Percentiles rank a stretch among this genome's conserved stretches.
Conservation (phyloP, 2,113 vertebrate genomes). For the Chinchilla lanigera region DNA sequence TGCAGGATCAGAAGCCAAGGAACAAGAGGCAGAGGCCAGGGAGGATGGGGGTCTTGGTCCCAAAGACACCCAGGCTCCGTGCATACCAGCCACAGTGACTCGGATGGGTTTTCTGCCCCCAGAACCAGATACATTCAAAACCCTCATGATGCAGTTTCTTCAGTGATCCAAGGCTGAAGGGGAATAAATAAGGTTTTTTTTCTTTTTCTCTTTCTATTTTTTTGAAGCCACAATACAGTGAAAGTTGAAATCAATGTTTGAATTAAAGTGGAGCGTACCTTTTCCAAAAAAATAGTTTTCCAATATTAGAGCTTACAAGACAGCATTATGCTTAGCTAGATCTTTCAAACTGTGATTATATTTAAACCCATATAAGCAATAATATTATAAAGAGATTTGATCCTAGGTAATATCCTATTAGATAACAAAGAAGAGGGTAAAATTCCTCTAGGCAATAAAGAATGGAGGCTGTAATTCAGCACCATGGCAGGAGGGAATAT, state of each 20-base stretch:
- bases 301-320: conserved; percentile 46
- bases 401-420: neutral
- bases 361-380: conserved; percentile 12
- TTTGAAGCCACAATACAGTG: neutral
- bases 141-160: neutral
- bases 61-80: neutral
- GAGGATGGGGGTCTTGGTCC: neutral
- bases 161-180: neutral
- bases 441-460: neutral
- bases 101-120: neutral
- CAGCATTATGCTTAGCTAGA: neutral
- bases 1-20: neutral
- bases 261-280: neutral
- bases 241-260: conserved; percentile 48
- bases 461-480: neutral
- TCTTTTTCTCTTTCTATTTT: neutral
- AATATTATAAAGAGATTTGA: conserved; percentile 18
- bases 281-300: conserved; percentile 52
- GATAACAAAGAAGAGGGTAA: neutral
- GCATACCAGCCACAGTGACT: neutral
- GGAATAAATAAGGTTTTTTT: conserved; percentile 1
- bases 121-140: neutral
- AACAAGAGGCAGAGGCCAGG: neutral
- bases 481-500: neutral
- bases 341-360: conserved; percentile 4